Base-by-base conservation (phyloP, 2,113 vertebrate genomes). In the Bubalus kerabau region DNA sequence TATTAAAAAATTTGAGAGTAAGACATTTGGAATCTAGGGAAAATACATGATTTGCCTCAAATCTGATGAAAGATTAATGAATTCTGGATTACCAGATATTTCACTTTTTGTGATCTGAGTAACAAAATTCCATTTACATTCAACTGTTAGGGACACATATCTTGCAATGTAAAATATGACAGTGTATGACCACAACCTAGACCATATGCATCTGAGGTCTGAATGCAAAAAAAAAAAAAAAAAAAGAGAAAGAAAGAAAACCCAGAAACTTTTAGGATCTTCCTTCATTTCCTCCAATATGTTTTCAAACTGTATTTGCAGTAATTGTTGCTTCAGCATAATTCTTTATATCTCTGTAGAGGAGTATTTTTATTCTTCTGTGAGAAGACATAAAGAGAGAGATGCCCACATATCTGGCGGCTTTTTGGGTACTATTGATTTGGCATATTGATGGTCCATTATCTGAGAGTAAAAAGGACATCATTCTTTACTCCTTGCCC, bases 381-480 rank as follows among this genome's bases (percentile, higher is more conserved):
- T 94, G 56, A 97, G 87, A 91, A 96, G 71, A 36, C 32, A 92
- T 94, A 94, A 96, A 95, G 82, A 87, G 92, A 97, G 92, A 32
- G 78, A 96, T 97, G 71, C 78, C 26, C 88, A 96, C 97, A 98
- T 98, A 96, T 93, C 97, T 98, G 96, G 86, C 52, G 93, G 62
- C 67, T 97, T 97, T 96, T 67, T 82, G 91, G 87, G 48, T 64
- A 23, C 1, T 98, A 97, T 98, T 32, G 97, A 98, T 98, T 96
- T 17, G 76, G 64, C 74, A 92, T 96, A 98, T 96, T 97, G 97
- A 97, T 98, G 94, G 80, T 87, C 81, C 24, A 54, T 98, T 98
- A 97, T 97, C 95, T 96, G 92, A 97, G 93, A 93, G 98, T 96
- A 97, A 98, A 96, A 97, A 94, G 95, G 90, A 95, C 43, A 94